phyloP scores from a whole-genome alignment of 2,888 invertebrate species.

The Chouioia cunea region DNA sequence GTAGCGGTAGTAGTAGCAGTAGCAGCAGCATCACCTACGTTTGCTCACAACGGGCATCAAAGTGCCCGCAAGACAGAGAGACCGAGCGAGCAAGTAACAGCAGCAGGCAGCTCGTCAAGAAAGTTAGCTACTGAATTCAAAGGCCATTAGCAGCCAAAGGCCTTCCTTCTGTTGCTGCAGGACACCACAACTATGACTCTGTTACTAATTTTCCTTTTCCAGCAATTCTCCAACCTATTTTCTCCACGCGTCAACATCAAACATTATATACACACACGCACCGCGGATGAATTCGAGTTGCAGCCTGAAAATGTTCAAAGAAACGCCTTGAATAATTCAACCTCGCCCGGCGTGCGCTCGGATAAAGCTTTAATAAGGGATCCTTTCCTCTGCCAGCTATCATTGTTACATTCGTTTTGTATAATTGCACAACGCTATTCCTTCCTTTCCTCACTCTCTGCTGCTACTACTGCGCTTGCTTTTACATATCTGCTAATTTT shows the following conservation, averaged over 20 bases:
- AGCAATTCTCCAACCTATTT: conserved; percentile 9
- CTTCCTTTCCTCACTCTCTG: conserved; percentile 48
- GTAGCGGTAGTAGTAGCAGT: conserved; percentile 40
- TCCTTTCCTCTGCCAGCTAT: conserved; percentile 27
- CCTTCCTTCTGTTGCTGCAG: conserved; percentile 29
- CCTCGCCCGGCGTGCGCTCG: not conserved
- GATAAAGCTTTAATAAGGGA: conserved; percentile 40
- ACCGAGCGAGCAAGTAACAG: not conserved
- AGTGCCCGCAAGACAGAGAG: conserved; percentile 44
- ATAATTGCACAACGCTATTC: conserved; percentile 52
- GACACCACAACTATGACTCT: not conserved
- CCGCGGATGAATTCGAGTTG: too few relatives aligned
- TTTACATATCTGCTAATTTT: conserved; percentile 61
- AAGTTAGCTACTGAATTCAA: conserved; percentile 55
- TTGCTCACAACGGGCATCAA: conserved; percentile 47
- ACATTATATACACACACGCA: too few relatives aligned
- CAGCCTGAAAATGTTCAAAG: conserved; percentile 23
- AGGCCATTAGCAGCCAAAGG: conserved; percentile 50
- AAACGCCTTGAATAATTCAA: conserved; percentile 32
- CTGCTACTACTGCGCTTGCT: too few relatives aligned
- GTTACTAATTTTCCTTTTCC: not conserved
- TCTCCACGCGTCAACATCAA: too few relatives aligned
- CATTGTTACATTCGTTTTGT: conserved; percentile 60
- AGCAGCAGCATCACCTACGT: conserved; percentile 14
- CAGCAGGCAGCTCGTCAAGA: conserved; percentile 52